A percentile compares a stretch with the other conserved stretches of the same genome.
Conservation (phyloP, 2,888 invertebrate species). For the Atethmia centrago region DNA sequence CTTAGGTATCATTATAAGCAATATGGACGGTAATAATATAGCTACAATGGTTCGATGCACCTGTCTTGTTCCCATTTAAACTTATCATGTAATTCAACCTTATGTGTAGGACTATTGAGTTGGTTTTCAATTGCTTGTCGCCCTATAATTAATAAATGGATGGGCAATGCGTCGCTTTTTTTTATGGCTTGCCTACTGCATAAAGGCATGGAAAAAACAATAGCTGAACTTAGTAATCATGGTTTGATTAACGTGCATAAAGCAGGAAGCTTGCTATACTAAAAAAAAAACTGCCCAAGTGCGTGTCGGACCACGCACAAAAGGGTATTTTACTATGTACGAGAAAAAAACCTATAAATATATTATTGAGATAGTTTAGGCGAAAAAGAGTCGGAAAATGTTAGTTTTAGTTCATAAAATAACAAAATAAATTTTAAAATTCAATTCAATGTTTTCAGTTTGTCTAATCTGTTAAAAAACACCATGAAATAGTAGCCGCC, state of each 20-base stretch:
- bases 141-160: conserved; percentile 19
- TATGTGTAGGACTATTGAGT: not conserved
- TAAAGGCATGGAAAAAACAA: not conserved
- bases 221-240: not conserved
- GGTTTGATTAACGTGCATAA: too few relatives aligned
- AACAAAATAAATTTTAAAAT: too few relatives aligned
- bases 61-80: conserved; percentile 30
- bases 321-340: too few relatives aligned
- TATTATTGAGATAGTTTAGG: too few relatives aligned
- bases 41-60: conserved; percentile 26
- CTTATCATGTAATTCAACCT: not conserved
- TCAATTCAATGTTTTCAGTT: too few relatives aligned
- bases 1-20: conserved; percentile 21
- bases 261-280: too few relatives aligned
- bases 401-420: too few relatives aligned
- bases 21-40: conserved; percentile 16
- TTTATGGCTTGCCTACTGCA: not conserved
- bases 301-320: rapidly evolving
- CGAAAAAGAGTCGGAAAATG: too few relatives aligned
- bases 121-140: conserved; percentile 1
- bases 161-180: conserved; percentile 17
- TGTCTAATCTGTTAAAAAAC: too few relatives aligned
- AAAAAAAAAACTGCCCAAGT: too few relatives aligned
- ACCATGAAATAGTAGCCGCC: too few relatives aligned
- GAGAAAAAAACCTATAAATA: too few relatives aligned